Evolutionary conservation across 2,797 vertebrate genomes (phyloP), one percentile per base, ranked within the genome.

Genomic region (Acrocephalus scirpaceus): DNA sequence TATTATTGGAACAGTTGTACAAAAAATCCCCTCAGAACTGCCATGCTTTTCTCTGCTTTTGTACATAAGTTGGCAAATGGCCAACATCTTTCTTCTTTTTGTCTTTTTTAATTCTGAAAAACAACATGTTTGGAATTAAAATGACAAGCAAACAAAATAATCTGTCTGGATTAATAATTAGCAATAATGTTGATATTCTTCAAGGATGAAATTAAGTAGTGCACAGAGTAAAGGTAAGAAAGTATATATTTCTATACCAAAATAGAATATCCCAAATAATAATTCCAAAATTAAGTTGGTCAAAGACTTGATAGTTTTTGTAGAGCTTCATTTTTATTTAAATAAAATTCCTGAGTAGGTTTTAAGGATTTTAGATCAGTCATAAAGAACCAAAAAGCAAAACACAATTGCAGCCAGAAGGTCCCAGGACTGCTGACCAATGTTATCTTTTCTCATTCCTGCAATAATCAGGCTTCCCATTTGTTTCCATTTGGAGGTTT

Each of bases 401-500:
- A 79, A 70, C 1, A 5, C 45, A 67, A 51, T 17, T 0, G 0
- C 50, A 81, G 10, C 20, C 44, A 80, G 34, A 83, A 69, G 4
- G 3, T 27, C 40, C 25, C 16, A 47, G 14, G 32, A 40, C 25
- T 47, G 16, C 69, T 88, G 47, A 54, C 3, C 34, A 40, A 9
- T 19, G 11, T 7, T 61, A 17, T 50, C 5, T 88, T 77, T 81
- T 66, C 30, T 76, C 26, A 67, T 40, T 17, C 23, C 9, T 88
- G 79, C 83, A 74, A 36, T 40, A 89, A 65, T 34, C 34, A 61
- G 32, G 11, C 13, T 77, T 96, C 22, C 21, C 29, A 16, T 86
- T 79, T 93, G 6, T 15, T 92, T 86, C 34, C 22, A 64, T n/a
- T 94, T 93, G 60, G 54, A 62, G 48, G 21, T 60, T 95, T 95